Base-by-base conservation (phyloP, 2,113 vertebrate genomes). In the Vidua macroura region DNA sequence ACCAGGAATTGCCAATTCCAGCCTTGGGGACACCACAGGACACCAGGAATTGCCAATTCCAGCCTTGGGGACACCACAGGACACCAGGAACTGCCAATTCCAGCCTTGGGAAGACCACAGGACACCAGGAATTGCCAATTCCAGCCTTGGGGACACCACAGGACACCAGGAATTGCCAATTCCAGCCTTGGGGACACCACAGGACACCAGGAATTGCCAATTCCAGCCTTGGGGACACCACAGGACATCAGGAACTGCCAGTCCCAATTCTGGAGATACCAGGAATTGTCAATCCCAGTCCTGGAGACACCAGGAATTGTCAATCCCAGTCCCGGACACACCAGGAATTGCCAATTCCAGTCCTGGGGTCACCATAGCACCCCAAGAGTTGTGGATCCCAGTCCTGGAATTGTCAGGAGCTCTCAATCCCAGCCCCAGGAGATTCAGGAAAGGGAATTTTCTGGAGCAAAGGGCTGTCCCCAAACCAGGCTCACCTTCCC, bases 111-210 rank as follows among this genome's bases (percentile, higher is more conserved):
- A 8, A 35, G 7, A 35, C 35, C 35, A 35, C 35, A 19, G 10
- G 19, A 28, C 75, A 28, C 37, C 46, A 27, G 30, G 46, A 63
- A 23, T 13, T 16, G 17, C 18, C 17, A 4, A n/a, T n/a, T n/a
- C n/a, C n/a, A n/a, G n/a, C n/a, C n/a, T n/a, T 1, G 1, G 15
- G 23, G 10, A 44, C 11, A 9, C 8, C 20, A 22, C 33, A 23
- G 72, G 6, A n/a, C n/a, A n/a, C n/a, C n/a, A n/a, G n/a, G n/a
- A n/a, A n/a, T n/a, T n/a, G n/a, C n/a, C n/a, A n/a, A n/a, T n/a
- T n/a, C n/a, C n/a, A n/a, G n/a, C n/a, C n/a, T n/a, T 1, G 1
- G 15, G 23, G 10, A 44, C 11, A 9, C 8, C 20, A 22, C 33
- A 23, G 72, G 6, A 23, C 48, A 22, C 48, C 46, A 17, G 37